Evolutionary conservation across 2,888 invertebrate genomes (phyloP), one percentile per base, ranked within the genome.

Genomic region (Idaea aversata): DNA sequence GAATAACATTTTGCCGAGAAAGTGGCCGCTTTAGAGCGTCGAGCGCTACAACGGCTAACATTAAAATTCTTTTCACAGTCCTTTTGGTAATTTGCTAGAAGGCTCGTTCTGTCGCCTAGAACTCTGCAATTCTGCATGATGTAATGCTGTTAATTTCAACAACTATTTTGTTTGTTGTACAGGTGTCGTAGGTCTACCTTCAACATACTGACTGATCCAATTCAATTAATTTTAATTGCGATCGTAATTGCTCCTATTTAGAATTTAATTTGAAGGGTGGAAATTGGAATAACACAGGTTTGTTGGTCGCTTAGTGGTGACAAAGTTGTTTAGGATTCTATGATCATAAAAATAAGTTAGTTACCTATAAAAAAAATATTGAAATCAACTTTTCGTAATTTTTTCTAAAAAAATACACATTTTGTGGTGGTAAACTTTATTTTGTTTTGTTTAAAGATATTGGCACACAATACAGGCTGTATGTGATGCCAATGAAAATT

Each of bases 21-120:
- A 75, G 68, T 77, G 74, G 67, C 68, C 68, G 66, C 65, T 62
- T 62, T 47, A 62, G 65, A 66, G 66, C 70, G 67, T 47, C 61
- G 65, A 66, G 66, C 70, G 67, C 69, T 63, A 68, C 64, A 66
- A 68, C 67, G 70, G 71, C 75, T 74, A 68, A 75, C 76, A 80
- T 84, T 84, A 82, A 82, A 79, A 82, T 82, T 79, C 77, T 78
- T 77, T 78, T 76, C 80, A 76, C 77, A 75, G 65, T 66, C 65
- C 63, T 65, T 66, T 67, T 67, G 70, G 76, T 77, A 75, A 80
- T 78, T 77, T 76, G 70, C 68, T 72, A 68, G 74, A 71, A 74
- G 67, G 70, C 71, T 70, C 67, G 69, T 63, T 69, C 70, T 73
- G 67, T 63, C 65, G 64, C 62, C 65, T 67, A 59, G 59, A 13